Percentiles rank a stretch among this genome's conserved stretches.
phyloP scores from a whole-genome alignment of 1,140 invertebrate genomes.

The Andricus grossulariae region DNA sequence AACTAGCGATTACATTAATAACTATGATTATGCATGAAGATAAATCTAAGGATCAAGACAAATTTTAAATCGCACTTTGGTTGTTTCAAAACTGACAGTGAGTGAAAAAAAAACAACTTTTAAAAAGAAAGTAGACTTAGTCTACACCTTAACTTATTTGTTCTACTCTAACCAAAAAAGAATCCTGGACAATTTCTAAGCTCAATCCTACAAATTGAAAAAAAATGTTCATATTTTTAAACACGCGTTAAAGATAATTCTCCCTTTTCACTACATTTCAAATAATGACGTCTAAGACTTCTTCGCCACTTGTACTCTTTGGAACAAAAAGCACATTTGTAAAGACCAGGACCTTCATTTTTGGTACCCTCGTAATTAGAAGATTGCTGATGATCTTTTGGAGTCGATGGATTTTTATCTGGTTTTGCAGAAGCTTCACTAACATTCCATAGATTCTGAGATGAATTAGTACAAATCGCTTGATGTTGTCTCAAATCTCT shows the following conservation, averaged over 20 bases:
- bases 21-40: too few species aligned
- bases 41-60: too few species aligned
- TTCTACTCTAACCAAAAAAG: too few species aligned
- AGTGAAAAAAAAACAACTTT: too few species aligned
- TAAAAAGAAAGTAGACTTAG: too few species aligned
- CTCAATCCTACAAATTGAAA: neutral
- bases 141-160: too few species aligned
- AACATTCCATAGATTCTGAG: conserved; percentile 9
- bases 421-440: neutral
- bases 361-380: neutral
- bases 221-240: neutral
- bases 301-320: conserved; percentile 3
- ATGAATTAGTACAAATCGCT: neutral
- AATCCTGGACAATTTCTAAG: neutral
- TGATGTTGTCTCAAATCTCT: conserved; percentile 15
- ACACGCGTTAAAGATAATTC: neutral
- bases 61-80: too few species aligned
- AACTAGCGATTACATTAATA: too few species aligned
- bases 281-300: conserved; percentile 16
- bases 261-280: conserved; percentile 4
- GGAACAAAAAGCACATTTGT: neutral
- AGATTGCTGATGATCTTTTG: neutral
- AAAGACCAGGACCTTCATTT: neutral
- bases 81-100: too few species aligned
- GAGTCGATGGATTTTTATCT: neutral